Evolutionary conservation across 1,140 invertebrate species (phyloP).

Genomic region (Philotrypesis tridentata): DNA sequence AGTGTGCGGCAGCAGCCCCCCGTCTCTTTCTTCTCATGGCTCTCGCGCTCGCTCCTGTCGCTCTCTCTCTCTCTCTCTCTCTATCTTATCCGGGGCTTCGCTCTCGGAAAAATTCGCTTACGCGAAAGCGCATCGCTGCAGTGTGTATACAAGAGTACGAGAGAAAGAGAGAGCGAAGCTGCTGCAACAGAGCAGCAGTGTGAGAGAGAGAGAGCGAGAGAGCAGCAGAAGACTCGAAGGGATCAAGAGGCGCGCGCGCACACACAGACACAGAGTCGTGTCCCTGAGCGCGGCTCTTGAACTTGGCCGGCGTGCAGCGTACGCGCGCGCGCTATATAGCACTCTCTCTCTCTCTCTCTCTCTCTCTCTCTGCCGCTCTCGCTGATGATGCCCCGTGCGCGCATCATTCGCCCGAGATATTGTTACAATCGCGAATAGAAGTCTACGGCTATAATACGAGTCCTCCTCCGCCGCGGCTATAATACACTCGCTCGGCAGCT

Average conservation of each 20-base stretch:
- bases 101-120: conserved; percentile 68
- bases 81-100: conserved; percentile 37
- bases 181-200: background rate
- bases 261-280: conserved; percentile 45
- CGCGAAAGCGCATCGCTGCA: conserved; percentile 49
- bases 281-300: conserved; percentile 73
- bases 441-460: conserved; percentile 37
- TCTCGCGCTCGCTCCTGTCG: no score
- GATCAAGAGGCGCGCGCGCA: background rate
- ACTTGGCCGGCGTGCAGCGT: conserved; percentile 57
- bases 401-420: conserved; percentile 70
- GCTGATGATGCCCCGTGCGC: conserved; percentile 41
- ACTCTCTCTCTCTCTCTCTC: conserved; percentile 29
- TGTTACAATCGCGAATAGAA: conserved; percentile 70
- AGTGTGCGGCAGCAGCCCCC: background rate
- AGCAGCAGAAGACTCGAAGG: background rate
- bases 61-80: no score
- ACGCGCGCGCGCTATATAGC: background rate
- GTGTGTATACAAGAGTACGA: conserved; percentile 4
- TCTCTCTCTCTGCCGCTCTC: conserved; percentile 29
- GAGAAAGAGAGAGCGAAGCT: conserved; percentile 1
- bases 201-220: conserved; percentile 12
- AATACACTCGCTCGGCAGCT: no score
- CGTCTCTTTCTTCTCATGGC: conserved; percentile 2
- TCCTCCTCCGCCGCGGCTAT: conserved; percentile 49